Evolutionary conservation across 2,797 vertebrate species (phyloP).

Genomic region (Rhinophrynus dorsalis): DNA sequence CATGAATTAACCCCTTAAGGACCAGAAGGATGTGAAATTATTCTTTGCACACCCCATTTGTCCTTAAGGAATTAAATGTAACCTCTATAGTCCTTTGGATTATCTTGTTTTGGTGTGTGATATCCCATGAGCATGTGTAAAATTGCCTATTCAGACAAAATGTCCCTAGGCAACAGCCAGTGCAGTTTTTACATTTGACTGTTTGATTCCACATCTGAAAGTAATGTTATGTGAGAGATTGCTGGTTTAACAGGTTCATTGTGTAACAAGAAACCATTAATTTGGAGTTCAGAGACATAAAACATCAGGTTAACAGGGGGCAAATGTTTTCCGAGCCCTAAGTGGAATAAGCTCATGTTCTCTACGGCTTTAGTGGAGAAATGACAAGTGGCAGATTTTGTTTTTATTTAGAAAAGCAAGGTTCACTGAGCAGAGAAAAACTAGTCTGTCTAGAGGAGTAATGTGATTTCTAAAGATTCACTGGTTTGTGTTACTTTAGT

Average conservation of each 20-base stretch:
- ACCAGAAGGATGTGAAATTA: too few species aligned
- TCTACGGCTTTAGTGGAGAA: not conserved
- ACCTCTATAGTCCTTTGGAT: too few species aligned
- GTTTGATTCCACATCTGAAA: constrained; percentile 28
- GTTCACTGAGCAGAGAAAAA: too few species aligned
- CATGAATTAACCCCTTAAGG: too few species aligned
- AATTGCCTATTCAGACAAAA: constrained; percentile 32
- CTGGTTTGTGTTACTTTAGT: too few species aligned
- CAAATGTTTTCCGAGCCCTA: not conserved
- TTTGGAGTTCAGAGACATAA: constrained; percentile 11
- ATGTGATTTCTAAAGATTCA: too few species aligned
- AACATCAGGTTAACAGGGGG: not conserved
- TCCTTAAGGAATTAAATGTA: too few species aligned
- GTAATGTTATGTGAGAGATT: constrained; percentile 24
- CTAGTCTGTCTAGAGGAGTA: too few species aligned
- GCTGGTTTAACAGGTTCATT: constrained; percentile 14
- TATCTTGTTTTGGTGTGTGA: too few species aligned
- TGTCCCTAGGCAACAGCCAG: constrained; percentile 21
- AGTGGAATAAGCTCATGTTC: not conserved
- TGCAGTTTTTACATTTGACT: constrained; percentile 18
- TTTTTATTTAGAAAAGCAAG: too few species aligned
- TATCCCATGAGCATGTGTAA: constrained; percentile 5
- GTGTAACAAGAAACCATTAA: constrained; percentile 7
- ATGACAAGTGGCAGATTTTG: not conserved
- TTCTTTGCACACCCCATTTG: too few species aligned